These are phyloP conservation scores for Rhynchotus rufescens DNA, from an alignment of 2,797 vertebrate species.

Conservation along the genomic window DNA sequence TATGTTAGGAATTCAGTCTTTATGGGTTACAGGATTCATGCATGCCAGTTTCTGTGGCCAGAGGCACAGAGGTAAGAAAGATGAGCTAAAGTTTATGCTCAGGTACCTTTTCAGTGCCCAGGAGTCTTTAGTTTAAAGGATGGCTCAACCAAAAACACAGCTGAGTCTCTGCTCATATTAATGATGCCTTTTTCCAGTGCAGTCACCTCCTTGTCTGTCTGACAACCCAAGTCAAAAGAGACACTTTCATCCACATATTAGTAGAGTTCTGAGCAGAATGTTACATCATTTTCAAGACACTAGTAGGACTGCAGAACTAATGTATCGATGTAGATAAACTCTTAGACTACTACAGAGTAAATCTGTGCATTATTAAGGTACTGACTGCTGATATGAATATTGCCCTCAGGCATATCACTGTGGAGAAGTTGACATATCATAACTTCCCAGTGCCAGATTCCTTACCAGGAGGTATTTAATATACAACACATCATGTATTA, in stretches of 20 bases:
- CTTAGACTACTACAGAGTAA: not conserved
- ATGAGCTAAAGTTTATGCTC: not conserved
- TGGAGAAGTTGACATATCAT: not conserved
- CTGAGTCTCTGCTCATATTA: not conserved
- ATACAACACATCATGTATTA: not conserved
- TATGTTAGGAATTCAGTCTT: not conserved
- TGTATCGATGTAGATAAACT: not conserved
- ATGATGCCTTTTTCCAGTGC: not conserved
- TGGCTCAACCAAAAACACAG: fast-evolving
- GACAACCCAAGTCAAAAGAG: not conserved
- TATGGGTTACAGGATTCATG: not conserved
- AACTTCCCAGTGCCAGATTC: not conserved
- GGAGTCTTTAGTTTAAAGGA: not conserved
- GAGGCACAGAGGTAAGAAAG: not conserved
- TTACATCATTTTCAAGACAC: not conserved
- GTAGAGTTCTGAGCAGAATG: not conserved
- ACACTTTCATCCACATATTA: fast-evolving
- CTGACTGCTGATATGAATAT: not conserved
- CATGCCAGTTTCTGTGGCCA: not conserved
- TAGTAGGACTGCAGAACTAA: not conserved
- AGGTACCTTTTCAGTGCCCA: not conserved
- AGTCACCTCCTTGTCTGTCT: not conserved
- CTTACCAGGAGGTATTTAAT: not conserved
- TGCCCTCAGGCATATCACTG: not conserved
- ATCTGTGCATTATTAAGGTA: not conserved